Evolutionary conservation across 2,888 invertebrate genomes (phyloP).

Genomic region (Apomyelois bistriatella): DNA sequence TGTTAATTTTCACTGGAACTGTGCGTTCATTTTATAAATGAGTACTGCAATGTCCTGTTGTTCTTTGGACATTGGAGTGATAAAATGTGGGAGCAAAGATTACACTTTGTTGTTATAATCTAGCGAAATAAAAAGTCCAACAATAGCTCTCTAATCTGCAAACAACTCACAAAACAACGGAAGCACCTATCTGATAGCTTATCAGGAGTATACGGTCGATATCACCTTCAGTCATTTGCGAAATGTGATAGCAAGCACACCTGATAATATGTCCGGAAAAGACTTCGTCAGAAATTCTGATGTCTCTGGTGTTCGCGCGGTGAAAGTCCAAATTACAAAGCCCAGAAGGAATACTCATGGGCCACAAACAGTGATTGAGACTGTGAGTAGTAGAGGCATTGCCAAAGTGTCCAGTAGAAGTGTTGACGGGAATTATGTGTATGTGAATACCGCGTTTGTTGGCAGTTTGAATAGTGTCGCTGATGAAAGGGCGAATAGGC

Average conservation of each 20-base stretch:
- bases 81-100: too few species aligned
- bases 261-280: constrained; percentile 13
- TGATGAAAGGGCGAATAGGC: constrained; percentile 18
- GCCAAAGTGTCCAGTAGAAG: constrained; percentile 30
- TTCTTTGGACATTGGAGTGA: too few species aligned
- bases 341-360: constrained; percentile 25
- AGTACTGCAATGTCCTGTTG: too few species aligned
- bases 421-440: constrained; percentile 43
- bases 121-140: neutral
- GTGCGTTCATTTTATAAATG: too few species aligned
- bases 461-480: constrained; percentile 51
- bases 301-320: constrained; percentile 2
- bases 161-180: constrained; percentile 12
- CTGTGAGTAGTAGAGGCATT: constrained; percentile 13
- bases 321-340: constrained; percentile 19
- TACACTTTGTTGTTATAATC: too few species aligned
- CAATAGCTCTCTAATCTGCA: neutral
- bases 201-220: constrained; percentile 14
- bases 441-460: constrained; percentile 56
- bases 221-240: constrained; percentile 18
- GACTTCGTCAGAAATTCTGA: neutral
- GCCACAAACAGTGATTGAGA: constrained; percentile 16
- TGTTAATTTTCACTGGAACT: too few species aligned
- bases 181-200: constrained; percentile 14
- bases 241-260: constrained; percentile 20